A percentile compares a stretch with the other conserved stretches of the same genome.
Evolutionary conservation across 2,113 vertebrate species (phyloP).

Genomic region (Daboia siamensis): DNA sequence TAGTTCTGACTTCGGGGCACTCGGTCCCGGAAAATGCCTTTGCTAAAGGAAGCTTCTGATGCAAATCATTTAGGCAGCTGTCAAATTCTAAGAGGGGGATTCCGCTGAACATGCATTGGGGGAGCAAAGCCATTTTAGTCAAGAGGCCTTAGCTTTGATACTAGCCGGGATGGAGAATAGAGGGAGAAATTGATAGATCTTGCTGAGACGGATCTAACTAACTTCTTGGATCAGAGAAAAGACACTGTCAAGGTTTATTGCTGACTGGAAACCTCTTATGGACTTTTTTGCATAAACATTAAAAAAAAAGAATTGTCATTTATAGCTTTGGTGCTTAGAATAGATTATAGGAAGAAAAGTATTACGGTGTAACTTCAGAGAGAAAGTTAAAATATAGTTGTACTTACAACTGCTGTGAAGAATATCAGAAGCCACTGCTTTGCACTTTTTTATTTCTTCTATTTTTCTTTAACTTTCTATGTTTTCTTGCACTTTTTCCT

Average conservation of each 20-base stretch:
- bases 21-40: background rate
- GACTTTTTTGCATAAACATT: background rate
- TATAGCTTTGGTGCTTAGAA: background rate
- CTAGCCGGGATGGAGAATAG: background rate
- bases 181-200: background rate
- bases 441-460: background rate
- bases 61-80: background rate
- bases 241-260: background rate
- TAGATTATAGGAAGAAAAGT: background rate
- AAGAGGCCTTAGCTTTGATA: background rate
- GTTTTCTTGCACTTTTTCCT: background rate
- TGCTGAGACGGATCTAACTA: background rate
- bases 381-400: background rate
- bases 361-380: background rate
- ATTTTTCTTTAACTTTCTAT: background rate
- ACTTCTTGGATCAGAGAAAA: background rate
- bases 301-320: background rate
- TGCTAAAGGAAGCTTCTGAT: background rate
- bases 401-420: background rate
- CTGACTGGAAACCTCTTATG: background rate
- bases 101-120: background rate
- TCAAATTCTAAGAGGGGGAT: background rate
- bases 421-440: background rate
- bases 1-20: background rate
- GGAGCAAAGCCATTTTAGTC: background rate